Evolutionary conservation across 1,140 invertebrate species (phyloP), one percentile per base, ranked within the genome.

Genomic region (Heliconius himera): DNA sequence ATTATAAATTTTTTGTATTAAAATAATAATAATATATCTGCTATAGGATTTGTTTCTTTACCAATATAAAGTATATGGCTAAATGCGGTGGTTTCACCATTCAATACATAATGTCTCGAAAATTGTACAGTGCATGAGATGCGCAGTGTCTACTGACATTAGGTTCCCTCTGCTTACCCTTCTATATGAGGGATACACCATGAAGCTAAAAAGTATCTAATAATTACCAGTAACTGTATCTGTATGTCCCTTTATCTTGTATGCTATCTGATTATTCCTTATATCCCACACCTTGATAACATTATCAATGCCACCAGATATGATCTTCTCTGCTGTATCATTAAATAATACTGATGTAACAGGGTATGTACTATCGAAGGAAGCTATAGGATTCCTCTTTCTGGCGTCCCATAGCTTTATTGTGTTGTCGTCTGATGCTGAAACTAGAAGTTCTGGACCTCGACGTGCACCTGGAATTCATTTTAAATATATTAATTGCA

Each of bases 221-320:
- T 20, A 18, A 36, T 77, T 86, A 81, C 98, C 99, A 8, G 99
- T 99, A 8, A 99, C 96, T 11, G 99, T 99, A 89, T 99, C 99
- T 1, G 97, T 97, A 88, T 99, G 97, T 2, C 97, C 97, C 85
- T 97, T 96, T 88, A 99, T 95, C 85, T 96, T 96, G 89, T 99
- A 99, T 1, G 98, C 90, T 49, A 99, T 94, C 76, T 97, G 96
- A 91, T 98, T 98, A 90, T 98, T 99, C 73, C 99, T 95, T 29
- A 99, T 95, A 94, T 99, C 99, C 99, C 99, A 99, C 1, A 99
- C 97, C 96, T 99, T 99, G 8, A 99, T 96, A 78, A 99, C 97
- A 95, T 99, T 99, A 92, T 99, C 99, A 73, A 99, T 98, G 6
- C 99, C 99, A 56, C 97, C 98, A 71, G 97, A 92, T 82, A 94